Evolutionary conservation across 2,113 vertebrate species (phyloP).

Genomic region (Corvus hawaiiensis): DNA sequence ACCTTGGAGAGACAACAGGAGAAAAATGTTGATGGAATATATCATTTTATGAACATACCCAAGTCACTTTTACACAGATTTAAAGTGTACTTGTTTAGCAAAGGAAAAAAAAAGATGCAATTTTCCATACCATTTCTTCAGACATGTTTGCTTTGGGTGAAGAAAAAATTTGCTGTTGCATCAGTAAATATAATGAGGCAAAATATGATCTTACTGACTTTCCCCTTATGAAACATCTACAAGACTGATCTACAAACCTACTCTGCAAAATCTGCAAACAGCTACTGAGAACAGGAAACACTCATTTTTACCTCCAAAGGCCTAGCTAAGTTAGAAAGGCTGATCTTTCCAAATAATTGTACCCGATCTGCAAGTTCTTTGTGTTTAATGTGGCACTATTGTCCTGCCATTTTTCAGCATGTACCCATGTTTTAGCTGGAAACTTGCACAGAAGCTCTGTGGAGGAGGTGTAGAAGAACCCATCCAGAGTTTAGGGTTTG

Average conservation of each 20-base stretch:
- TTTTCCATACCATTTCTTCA: background rate
- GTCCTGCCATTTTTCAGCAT: background rate
- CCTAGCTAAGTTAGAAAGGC: background rate
- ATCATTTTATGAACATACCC: background rate
- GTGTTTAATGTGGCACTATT: background rate
- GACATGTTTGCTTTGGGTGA: background rate
- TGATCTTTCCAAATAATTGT: background rate
- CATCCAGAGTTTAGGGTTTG: background rate
- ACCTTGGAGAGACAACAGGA: background rate
- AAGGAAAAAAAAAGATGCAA: background rate
- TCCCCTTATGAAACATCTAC: background rate
- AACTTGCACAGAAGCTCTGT: background rate
- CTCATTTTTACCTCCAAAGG: background rate
- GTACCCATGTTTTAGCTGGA: background rate
- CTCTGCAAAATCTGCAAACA: background rate
- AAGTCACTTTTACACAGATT: background rate
- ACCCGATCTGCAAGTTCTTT: background rate
- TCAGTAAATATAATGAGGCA: background rate
- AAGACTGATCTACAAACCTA: background rate
- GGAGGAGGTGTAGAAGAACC: background rate
- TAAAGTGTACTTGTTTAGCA: background rate
- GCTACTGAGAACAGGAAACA: background rate
- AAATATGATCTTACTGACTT: background rate
- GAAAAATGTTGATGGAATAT: background rate
- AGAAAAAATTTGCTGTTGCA: background rate